phyloP scores from a whole-genome alignment of 2,797 vertebrate species.

The Phrynocephalus vlangalii region DNA sequence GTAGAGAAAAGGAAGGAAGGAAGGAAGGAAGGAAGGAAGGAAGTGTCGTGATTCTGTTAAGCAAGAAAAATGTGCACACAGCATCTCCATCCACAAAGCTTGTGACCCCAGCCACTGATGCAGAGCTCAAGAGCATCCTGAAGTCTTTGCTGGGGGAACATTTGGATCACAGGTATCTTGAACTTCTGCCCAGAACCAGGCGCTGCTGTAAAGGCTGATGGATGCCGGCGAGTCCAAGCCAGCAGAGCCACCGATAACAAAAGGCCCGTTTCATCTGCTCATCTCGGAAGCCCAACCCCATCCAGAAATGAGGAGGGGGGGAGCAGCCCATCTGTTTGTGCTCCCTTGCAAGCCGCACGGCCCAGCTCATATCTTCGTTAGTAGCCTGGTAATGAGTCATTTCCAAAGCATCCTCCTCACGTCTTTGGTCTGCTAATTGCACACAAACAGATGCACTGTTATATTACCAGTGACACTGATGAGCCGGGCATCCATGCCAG shows the following conservation, averaged over 20 bases:
- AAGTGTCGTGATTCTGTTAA: too few species aligned
- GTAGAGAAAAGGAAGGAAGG: too few species aligned
- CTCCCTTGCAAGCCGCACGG: background rate
- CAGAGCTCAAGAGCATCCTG: too few species aligned
- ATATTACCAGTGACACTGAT: slow-evolving; percentile 17
- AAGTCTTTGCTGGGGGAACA: background rate
- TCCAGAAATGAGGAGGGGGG: background rate
- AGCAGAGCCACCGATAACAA: background rate
- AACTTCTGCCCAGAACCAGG: background rate
- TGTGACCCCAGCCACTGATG: too few species aligned
- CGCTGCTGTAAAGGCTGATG: background rate
- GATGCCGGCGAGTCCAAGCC: background rate
- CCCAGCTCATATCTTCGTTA: slow-evolving; percentile 13
- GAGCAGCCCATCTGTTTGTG: slow-evolving; percentile 14
- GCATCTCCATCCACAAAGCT: too few species aligned
- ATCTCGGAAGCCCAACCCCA: background rate
- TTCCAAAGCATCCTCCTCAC: slow-evolving; percentile 40
- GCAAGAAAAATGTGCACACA: too few species aligned
- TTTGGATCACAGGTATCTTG: background rate
- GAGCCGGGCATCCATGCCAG: slow-evolving; percentile 19
- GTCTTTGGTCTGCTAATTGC: slow-evolving; percentile 39
- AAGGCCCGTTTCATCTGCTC: background rate
- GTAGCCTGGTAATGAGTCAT: slow-evolving; percentile 50
- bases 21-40: too few species aligned
- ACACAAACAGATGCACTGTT: background rate